Evolutionary conservation across 2,797 vertebrate genomes (phyloP).

Genomic region (Peromyscus eremicus): DNA sequence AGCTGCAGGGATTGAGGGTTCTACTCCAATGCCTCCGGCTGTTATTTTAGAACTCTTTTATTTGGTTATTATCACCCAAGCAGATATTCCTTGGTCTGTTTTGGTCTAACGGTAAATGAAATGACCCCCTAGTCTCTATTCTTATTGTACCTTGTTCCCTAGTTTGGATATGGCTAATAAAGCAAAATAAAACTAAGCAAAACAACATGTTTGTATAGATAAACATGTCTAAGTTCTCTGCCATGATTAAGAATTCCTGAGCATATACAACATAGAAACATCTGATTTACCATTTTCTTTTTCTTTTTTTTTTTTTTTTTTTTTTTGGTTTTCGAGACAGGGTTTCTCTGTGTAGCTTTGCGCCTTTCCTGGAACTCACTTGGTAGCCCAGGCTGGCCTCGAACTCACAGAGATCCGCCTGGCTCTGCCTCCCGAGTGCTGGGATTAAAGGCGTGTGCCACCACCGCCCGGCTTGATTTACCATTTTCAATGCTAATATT

Average conservation of each 20-base stretch:
- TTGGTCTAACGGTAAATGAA: background rate
- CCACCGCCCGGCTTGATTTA: no score
- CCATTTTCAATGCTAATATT: background rate
- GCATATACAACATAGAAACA: background rate
- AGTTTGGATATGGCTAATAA: background rate
- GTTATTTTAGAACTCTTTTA: background rate
- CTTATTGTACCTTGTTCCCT: no score
- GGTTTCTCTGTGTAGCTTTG: no score
- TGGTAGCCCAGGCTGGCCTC: no score
- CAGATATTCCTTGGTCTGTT: background rate
- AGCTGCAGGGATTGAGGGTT: background rate
- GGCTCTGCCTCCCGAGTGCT: no score
- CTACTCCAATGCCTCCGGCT: background rate
- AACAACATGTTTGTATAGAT: background rate
- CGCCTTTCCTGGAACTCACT: no score
- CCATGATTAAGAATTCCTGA: constrained; percentile 7
- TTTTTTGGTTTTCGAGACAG: no score
- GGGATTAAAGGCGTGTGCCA: no score
- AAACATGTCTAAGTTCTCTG: background rate
- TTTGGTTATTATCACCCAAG: background rate
- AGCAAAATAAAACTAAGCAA: background rate
- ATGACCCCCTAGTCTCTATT: background rate
- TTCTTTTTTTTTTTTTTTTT: no score
- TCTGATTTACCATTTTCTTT: background rate
- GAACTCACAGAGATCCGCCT: no score